These are phyloP conservation scores for Anguilla pacifica DNA, from an alignment of 2,797 vertebrate genomes.

Conservation along the genomic window DNA sequence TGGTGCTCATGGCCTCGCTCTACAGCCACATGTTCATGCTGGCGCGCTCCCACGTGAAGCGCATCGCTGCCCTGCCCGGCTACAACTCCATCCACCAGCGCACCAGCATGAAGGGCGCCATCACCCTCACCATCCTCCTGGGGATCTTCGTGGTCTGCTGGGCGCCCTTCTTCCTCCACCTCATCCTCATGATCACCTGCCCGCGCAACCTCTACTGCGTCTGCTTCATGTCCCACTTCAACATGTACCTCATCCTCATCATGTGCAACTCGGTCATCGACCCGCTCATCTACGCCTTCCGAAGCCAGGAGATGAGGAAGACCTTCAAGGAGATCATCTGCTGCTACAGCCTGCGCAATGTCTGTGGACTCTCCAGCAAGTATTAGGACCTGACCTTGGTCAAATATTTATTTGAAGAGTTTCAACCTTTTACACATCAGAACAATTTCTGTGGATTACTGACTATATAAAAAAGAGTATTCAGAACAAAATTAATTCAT, in stretches of 20 bases:
- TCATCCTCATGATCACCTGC: conserved; percentile 95
- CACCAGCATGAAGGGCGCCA: conserved; percentile 84
- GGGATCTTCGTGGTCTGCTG: conserved; percentile 96
- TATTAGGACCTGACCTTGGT: conserved; percentile 61
- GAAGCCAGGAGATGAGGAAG: conserved; percentile 95
- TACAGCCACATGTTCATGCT: conserved; percentile 89
- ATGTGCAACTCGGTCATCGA: conserved; percentile 97
- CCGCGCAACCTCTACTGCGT: conserved; percentile 91
- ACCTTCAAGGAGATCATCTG: conserved; percentile 95
- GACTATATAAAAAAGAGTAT: neutral
- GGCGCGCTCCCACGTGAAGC: conserved; percentile 81
- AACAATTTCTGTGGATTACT: conserved; percentile 3
- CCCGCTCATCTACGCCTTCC: conserved; percentile 95
- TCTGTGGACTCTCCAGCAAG: conserved; percentile 78
- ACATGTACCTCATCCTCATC: conserved; percentile 94
- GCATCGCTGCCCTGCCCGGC: conserved; percentile 80
- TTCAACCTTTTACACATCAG: neutral
- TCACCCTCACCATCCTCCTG: conserved; percentile 86
- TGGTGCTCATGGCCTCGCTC: conserved; percentile 84
- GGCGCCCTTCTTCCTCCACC: conserved; percentile 94
- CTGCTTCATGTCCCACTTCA: conserved; percentile 98
- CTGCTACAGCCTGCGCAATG: conserved; percentile 76
- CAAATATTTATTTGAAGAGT: neutral
- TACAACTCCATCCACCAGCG: conserved; percentile 72
- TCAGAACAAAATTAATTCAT: neutral